Conservation (phyloP, 2,888 invertebrate genomes). For the Alloscopus bannaensis region DNA sequence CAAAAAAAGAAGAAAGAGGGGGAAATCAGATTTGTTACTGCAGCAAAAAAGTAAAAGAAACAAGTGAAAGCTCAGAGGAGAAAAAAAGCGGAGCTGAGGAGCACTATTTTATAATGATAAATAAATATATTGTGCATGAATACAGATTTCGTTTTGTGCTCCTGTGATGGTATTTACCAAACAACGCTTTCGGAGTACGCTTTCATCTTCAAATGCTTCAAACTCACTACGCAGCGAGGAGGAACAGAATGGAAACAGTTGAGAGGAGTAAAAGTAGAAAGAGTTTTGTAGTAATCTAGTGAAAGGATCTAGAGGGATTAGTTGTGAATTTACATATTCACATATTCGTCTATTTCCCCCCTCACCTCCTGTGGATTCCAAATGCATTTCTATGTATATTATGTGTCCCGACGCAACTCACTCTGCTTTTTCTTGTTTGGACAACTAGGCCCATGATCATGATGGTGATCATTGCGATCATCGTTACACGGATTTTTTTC, state of each 20-base stretch:
- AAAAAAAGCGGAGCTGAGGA: too few relatives aligned
- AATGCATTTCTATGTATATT: background rate
- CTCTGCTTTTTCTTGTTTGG: background rate
- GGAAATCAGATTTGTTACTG: constrained; percentile 5
- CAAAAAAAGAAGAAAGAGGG: background rate
- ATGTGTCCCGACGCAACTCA: background rate
- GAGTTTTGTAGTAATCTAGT: constrained; percentile 29
- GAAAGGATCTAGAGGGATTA: constrained; percentile 46
- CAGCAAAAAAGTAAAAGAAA: constrained; percentile 18
- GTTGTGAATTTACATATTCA: constrained; percentile 43
- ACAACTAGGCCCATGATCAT: background rate
- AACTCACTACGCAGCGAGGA: too few relatives aligned
- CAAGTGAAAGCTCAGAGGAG: constrained; percentile 12
- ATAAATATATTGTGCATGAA: constrained; percentile 41
- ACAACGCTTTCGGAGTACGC: background rate
- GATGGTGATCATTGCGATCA: background rate
- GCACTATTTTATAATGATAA: constrained; percentile 37
- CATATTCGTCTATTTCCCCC: constrained; percentile 4
- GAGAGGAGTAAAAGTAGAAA: background rate
- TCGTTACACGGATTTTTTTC: too few relatives aligned
- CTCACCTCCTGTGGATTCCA: background rate
- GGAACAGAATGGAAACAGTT: too few relatives aligned
- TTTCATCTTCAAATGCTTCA: background rate
- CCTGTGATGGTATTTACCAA: too few relatives aligned
- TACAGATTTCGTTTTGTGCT: too few relatives aligned